These are phyloP conservation scores for Tenebrio molitor DNA, from an alignment of 1,140 invertebrate species.

Conservation along the genomic window DNA sequence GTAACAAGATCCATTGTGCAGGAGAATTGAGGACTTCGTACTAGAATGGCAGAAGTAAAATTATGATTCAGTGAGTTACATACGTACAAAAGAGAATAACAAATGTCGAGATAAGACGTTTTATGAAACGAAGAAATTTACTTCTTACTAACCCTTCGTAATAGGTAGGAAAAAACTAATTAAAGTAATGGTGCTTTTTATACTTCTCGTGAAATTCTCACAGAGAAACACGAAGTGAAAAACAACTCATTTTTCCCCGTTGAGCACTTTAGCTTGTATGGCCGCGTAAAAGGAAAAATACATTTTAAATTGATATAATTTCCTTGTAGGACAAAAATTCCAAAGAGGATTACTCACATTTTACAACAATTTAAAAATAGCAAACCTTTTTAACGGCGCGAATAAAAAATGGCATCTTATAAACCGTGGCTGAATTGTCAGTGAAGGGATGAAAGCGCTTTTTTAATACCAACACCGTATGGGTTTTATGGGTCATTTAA, in stretches of 20 bases:
- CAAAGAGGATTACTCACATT: not conserved
- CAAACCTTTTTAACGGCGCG: not conserved
- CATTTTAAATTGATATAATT: not conserved
- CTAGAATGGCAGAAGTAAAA: no score
- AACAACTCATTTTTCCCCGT: not conserved
- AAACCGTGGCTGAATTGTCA: not conserved
- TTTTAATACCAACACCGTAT: conserved; percentile 3
- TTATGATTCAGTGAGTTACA: no score
- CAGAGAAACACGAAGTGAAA: not conserved
- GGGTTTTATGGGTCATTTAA: not conserved
- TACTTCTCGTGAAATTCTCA: not conserved
- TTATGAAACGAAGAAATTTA: no score
- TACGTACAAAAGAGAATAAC: no score
- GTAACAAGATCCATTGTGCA: no score
- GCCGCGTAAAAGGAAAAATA: not conserved
- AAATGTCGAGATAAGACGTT: no score
- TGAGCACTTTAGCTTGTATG: not conserved
- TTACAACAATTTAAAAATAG: not conserved
- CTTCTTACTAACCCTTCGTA: no score
- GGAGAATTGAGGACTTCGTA: no score
- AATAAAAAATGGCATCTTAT: not conserved
- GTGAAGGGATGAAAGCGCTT: not conserved
- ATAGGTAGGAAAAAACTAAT: not conserved
- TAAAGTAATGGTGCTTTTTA: not conserved
- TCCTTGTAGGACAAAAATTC: not conserved